Base-by-base conservation (phyloP, 2,888 invertebrate species). In the Synanthedon vespiformis region DNA sequence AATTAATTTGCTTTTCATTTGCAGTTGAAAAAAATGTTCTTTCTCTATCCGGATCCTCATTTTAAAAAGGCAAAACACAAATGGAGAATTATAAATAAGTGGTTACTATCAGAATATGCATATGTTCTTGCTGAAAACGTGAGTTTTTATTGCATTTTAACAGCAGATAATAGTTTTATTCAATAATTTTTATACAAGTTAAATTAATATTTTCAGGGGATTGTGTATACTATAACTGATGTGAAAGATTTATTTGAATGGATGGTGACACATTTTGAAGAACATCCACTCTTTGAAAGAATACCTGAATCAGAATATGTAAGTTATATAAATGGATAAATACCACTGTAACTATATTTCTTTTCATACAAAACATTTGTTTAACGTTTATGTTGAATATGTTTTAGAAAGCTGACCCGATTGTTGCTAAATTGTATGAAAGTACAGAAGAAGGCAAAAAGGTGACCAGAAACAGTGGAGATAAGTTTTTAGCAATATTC, bases 31-130 rank as follows among this genome's bases (percentile, higher is more conserved):
- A 98, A 98, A 85, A 96, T 99, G 94, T 99, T 99, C 80, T 99
- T 99, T 80, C 87, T 99, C 14, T 99, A 98, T 80, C 99, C 99
- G 22, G 99, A 99, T 87, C 99, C 99, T 40, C 99, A 99, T 86
- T 99, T 99, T 78, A 99, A 99, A 78, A 97, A 94, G 71, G 93
- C 97, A 0, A 99, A 99, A 83, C 98, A 99, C 74, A 99, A 99
- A 80, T 99, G 99, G 99, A 90, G 99, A 56, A 99, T 99, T 57
- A 96, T 99, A 58, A 99, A 96, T 73, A 92, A 94, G 64, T 93
- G 94, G 63, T 86, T 99, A 40, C 86, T 99, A 18, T 95, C 98
- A 2, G 99, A 99, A 82, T 99, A 99, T 89, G 99, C 99, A 0
- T 99, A 96, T 87, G 92, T 97, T 48, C 86, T 99, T 54, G 90